Percentiles rank a stretch among this genome's conserved stretches.
These are phyloP conservation scores for Balaeniceps rex DNA, from an alignment of 2,113 vertebrate genomes.

Conservation along the genomic window DNA sequence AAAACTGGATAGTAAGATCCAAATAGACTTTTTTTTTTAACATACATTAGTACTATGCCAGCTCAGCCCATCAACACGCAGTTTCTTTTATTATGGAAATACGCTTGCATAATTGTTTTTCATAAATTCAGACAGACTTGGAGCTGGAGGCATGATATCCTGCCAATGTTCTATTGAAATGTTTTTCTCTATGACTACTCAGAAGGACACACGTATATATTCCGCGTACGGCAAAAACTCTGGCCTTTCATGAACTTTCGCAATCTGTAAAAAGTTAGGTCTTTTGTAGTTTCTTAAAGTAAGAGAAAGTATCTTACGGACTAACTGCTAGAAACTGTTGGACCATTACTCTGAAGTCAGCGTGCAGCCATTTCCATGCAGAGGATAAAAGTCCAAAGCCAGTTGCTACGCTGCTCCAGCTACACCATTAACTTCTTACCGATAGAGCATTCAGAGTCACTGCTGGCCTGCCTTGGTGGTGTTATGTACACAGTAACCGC, in stretches of 20 bases:
- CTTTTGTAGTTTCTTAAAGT: background rate
- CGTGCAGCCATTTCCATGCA: background rate
- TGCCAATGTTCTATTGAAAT: slow-evolving; percentile 71
- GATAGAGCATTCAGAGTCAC: background rate
- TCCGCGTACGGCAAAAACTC: background rate
- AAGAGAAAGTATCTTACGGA: background rate
- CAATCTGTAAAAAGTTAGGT: background rate
- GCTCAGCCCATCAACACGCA: slow-evolving; percentile 15
- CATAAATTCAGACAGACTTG: slow-evolving; percentile 65
- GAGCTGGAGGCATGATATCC: slow-evolving; percentile 44
- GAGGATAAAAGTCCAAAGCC: background rate
- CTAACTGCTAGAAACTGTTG: background rate
- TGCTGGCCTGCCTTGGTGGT: background rate
- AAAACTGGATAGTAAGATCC: background rate
- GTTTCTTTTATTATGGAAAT: slow-evolving; percentile 61
- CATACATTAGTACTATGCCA: background rate
- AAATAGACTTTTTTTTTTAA: background rate
- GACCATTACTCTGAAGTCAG: background rate
- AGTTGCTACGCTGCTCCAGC: background rate
- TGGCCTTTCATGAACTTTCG: slow-evolving; percentile 33
- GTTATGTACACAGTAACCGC: background rate
- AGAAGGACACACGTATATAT: slow-evolving; percentile 66
- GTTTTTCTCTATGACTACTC: slow-evolving; percentile 63
- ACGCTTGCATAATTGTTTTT: slow-evolving; percentile 69
- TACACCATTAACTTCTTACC: background rate